Percentiles rank a stretch among this genome's conserved stretches.
phyloP scores from a whole-genome alignment of 2,113 vertebrate genomes.

The Syngnathus floridae region DNA sequence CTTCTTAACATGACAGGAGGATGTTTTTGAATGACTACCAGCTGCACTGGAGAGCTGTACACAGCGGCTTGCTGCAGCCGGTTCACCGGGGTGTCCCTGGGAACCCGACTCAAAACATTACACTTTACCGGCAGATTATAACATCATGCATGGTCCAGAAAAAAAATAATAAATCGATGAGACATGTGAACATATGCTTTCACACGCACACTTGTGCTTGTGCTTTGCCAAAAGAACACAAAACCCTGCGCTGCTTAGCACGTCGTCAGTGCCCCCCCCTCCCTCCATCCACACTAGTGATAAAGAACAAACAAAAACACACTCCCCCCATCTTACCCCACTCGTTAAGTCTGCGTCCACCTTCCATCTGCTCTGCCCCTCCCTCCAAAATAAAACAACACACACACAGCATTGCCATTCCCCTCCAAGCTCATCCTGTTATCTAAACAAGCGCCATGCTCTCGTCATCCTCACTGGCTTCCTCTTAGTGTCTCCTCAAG shows the following conservation, averaged over 20 bases:
- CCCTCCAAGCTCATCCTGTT: slow-evolving; percentile 64
- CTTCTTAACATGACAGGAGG: slow-evolving; percentile 41
- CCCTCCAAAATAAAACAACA: slow-evolving; percentile 13
- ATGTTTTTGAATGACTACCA: slow-evolving; percentile 26
- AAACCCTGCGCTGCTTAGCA: slow-evolving; percentile 33
- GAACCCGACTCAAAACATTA: slow-evolving; percentile 44
- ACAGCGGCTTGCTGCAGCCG: slow-evolving; percentile 24
- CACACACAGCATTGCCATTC: slow-evolving; percentile 29
- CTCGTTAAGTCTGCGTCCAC: slow-evolving; percentile 42
- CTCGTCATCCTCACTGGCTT: slow-evolving; percentile 48
- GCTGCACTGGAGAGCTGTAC: slow-evolving; percentile 16
- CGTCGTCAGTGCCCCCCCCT: slow-evolving; percentile 19
- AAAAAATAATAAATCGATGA: slow-evolving; percentile 42
- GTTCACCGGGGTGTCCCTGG: slow-evolving; percentile 52
- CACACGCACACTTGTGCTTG: slow-evolving; percentile 26
- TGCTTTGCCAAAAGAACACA: slow-evolving; percentile 43
- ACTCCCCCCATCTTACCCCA: slow-evolving; percentile 35
- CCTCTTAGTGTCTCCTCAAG: slow-evolving; percentile 56
- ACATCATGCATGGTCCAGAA: slow-evolving; percentile 47
- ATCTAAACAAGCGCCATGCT: slow-evolving; percentile 62
- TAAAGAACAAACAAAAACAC: slow-evolving; percentile 40
- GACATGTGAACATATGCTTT: slow-evolving; percentile 48
- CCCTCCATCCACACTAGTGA: slow-evolving; percentile 26
- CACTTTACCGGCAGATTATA: slow-evolving; percentile 16
- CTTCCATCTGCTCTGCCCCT: slow-evolving; percentile 47